Percentiles rank a stretch among this genome's conserved stretches.
These are phyloP conservation scores for Nineta flava DNA, from an alignment of 2,888 invertebrate genomes.

Conservation along the genomic window DNA sequence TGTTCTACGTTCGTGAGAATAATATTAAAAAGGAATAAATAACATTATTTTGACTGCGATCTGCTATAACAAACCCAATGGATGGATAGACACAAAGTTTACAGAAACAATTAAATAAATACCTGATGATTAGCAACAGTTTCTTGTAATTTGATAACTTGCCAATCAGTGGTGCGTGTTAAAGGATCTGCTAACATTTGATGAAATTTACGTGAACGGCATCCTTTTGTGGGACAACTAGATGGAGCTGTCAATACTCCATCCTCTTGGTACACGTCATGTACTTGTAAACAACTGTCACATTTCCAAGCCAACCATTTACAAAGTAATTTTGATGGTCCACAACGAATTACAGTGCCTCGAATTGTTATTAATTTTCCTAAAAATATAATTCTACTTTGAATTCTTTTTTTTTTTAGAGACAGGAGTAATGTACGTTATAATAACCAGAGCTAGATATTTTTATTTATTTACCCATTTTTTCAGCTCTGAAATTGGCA, in stretches of 20 bases:
- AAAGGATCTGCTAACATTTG: constrained; percentile 46
- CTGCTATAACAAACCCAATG: too few species aligned
- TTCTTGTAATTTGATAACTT: constrained; percentile 72
- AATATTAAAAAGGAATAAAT: too few species aligned
- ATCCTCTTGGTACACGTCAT: constrained; percentile 47
- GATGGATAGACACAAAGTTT: too few species aligned
- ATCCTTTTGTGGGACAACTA: constrained; percentile 36
- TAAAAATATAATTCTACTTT: constrained; percentile 18
- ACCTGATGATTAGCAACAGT: constrained; percentile 51
- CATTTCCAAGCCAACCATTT: constrained; percentile 68
- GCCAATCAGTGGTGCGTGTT: constrained; percentile 62
- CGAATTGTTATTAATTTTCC: constrained; percentile 63
- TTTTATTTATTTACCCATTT: too few species aligned
- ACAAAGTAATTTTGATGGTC: constrained; percentile 55
- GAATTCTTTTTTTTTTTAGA: too few species aligned
- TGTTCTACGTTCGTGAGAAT: too few species aligned
- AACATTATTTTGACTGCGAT: too few species aligned
- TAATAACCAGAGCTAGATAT: too few species aligned
- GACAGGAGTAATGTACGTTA: too few species aligned
- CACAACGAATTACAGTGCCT: constrained; percentile 73
- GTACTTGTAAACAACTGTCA: constrained; percentile 44
- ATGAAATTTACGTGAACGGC: constrained; percentile 35
- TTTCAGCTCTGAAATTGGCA: too few species aligned
- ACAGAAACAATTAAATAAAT: too few species aligned
- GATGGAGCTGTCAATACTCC: constrained; percentile 42